Evolutionary conservation across 2,797 vertebrate genomes (phyloP).

Genomic region (Sarcophilus harrisii): DNA sequence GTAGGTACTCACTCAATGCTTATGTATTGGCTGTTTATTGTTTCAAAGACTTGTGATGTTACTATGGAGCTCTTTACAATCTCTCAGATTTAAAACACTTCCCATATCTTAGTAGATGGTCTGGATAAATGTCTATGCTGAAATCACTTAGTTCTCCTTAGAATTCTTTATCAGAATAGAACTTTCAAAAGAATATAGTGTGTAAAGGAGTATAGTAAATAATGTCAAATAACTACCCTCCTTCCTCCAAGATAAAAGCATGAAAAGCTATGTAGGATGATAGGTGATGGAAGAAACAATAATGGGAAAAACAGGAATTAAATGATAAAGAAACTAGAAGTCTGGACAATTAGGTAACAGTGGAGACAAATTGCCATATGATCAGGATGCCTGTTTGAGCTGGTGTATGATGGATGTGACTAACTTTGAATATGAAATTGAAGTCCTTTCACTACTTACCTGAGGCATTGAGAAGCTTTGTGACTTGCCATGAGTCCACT

Average conservation of each 20-base stretch:
- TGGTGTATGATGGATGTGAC: not conserved
- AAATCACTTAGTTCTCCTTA: not conserved
- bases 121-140: not conserved
- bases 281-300: not conserved
- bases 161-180: not conserved
- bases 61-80: not conserved
- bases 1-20: not conserved
- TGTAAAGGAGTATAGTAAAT: not conserved
- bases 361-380: not conserved
- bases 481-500: not conserved
- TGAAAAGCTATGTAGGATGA: not conserved
- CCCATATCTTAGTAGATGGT: not conserved
- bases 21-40: not conserved
- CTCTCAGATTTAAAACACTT: not conserved
- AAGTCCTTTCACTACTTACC: not conserved
- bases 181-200: not conserved
- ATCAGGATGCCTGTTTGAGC: not conserved
- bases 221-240: not conserved
- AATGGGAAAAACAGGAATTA: not conserved
- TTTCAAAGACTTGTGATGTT: not conserved
- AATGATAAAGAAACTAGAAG: not conserved
- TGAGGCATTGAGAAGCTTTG: not conserved
- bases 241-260: not conserved
- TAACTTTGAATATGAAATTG: not conserved
- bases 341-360: not conserved